Percentiles rank a stretch among this genome's conserved stretches.
Conservation (phyloP, 2,113 vertebrate genomes). For the Alexandromys fortis region DNA sequence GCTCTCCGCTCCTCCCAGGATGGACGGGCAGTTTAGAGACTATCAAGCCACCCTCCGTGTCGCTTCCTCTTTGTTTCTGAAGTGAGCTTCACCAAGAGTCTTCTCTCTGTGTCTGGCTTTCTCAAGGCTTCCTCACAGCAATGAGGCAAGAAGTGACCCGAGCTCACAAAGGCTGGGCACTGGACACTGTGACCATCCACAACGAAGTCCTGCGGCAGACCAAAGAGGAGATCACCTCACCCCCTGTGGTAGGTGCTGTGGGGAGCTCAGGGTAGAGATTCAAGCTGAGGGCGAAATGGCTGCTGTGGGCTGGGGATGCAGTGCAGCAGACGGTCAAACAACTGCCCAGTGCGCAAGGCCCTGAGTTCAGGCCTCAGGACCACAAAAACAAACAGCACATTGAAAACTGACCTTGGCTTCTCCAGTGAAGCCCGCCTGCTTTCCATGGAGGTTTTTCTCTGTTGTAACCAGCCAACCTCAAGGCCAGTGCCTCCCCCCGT, state of each 20-base stretch:
- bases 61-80: background rate
- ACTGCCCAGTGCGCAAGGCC: background rate
- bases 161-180: constrained; percentile 88
- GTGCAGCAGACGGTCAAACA: background rate
- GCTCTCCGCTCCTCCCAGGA: background rate
- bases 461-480: background rate
- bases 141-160: constrained; percentile 88
- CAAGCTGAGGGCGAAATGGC: background rate
- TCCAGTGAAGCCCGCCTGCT: background rate
- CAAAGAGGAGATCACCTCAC: constrained; percentile 84
- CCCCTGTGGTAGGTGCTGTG: constrained; percentile 83
- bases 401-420: background rate
- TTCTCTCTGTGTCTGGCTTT: background rate
- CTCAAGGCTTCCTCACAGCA: constrained; percentile 87
- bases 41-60: background rate
- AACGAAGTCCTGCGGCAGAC: constrained; percentile 85
- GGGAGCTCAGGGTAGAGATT: background rate
- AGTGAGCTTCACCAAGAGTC: background rate
- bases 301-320: background rate
- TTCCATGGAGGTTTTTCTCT: background rate
- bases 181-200: constrained; percentile 86
- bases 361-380: background rate
- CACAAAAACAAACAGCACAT: background rate
- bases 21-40: background rate
- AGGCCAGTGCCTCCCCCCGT: background rate